A percentile compares a stretch with the other conserved stretches of the same genome.
Conservation (phyloP, 2,797 vertebrate genomes). For the Chrosomus eos region DNA sequence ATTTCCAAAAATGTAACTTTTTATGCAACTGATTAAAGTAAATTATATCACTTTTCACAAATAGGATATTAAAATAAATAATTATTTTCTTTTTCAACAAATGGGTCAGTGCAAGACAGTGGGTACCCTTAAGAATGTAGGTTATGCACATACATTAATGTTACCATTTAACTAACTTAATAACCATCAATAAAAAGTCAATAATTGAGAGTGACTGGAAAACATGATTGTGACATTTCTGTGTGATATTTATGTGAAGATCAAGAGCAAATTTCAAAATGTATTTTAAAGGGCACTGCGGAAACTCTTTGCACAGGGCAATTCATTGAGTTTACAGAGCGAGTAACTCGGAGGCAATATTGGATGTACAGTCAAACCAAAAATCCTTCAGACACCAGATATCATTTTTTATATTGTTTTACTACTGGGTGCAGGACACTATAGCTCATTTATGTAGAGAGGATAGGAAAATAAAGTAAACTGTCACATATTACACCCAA, state of each 20-base stretch:
- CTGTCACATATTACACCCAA: too few relatives aligned
- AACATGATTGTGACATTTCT: not conserved
- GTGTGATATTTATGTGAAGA: not conserved
- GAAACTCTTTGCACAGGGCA: too few relatives aligned
- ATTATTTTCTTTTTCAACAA: not conserved
- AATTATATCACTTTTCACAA: not conserved
- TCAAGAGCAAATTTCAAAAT: slow-evolving; percentile 23
- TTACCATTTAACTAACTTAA: not conserved
- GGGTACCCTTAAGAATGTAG: not conserved
- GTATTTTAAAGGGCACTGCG: not conserved
- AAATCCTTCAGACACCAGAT: too few relatives aligned
- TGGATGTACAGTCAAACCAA: too few relatives aligned
- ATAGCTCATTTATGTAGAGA: too few relatives aligned
- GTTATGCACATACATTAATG: not conserved
- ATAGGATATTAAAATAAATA: not conserved
- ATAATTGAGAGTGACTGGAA: not conserved
- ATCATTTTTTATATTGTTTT: too few relatives aligned
- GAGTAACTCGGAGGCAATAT: not conserved
- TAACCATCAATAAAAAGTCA: too few relatives aligned
- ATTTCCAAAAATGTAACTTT: not conserved
- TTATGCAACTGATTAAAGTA: not conserved
- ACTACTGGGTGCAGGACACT: too few relatives aligned
- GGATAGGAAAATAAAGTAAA: too few relatives aligned
- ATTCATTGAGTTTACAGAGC: not conserved
- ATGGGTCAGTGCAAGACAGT: not conserved